Base-by-base conservation (phyloP, 2,888 invertebrate species). In the Beris morrisii region DNA sequence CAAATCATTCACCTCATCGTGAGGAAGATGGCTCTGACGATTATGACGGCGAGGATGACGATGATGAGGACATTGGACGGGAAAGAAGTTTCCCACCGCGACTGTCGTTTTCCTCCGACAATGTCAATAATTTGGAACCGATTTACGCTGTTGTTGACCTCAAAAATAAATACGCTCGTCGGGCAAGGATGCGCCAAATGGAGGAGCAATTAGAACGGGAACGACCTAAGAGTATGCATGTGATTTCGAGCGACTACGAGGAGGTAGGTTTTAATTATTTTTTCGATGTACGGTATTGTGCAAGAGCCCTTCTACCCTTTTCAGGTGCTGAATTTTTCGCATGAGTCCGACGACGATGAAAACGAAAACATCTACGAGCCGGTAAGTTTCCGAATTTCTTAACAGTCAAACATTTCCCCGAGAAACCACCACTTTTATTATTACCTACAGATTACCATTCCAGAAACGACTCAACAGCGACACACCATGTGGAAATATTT, bases 291-390 rank as follows among this genome's bases (percentile, higher is more conserved):
- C 22, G 22, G 22, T 22, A 22, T 22, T 22, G 1, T 22, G 1
- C 3, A 22, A 22, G 22, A 22, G 22, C 31, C 30, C 32, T 11
- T 32, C 31, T 54, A n/a, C n/a, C 15, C 11, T 31, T 68, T 69
- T 44, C 63, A 75, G 72, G 74, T 75, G 31, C 67, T 72, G n/a
- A 72, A 74, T 58, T 71, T 70, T 28, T 71, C 71, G 5, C 64
- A 63, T 30, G 70, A 71, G 28, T 65, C 45, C n/a, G 64, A 66
- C 30, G 64, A 63, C 4, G 73, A 73, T 31, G 74, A 73, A 4
- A 73, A 75, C 52, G 76, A 75, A 57, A 76, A 76, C 66, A 77
- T 77, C 58, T 77, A 77, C 58, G 77, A 77, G 69, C 74, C 76
- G 68, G 77, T 77, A 63, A 72, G 72, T 69, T 30, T 5, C 50